Percentiles rank a stretch among this genome's conserved stretches.
Evolutionary conservation across 2,797 vertebrate genomes (phyloP).

Genomic region (Chanos chanos): DNA sequence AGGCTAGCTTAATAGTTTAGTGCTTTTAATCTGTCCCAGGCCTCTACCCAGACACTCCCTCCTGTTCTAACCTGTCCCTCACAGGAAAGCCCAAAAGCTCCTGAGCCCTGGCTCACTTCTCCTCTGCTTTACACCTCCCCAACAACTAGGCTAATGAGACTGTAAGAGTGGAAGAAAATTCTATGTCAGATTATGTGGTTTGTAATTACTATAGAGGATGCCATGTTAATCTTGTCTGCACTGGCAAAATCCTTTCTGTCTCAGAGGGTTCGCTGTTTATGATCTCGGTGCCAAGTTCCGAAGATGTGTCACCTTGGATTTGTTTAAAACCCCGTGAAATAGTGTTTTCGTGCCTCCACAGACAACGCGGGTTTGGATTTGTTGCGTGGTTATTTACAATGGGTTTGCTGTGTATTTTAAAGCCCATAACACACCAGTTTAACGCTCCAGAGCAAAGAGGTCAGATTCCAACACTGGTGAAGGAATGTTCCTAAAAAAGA

Average conservation of each 20-base stretch:
- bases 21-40: background rate
- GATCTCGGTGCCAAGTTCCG: constrained; percentile 7
- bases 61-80: background rate
- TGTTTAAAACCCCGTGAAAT: background rate
- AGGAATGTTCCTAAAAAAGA: too few relatives aligned
- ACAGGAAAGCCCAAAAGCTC: background rate
- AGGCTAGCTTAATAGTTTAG: too few relatives aligned
- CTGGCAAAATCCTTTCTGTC: constrained; percentile 31
- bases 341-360: too few relatives aligned
- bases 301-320: background rate
- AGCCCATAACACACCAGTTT: too few relatives aligned
- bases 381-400: too few relatives aligned
- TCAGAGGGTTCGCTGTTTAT: constrained; percentile 16
- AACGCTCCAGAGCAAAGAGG: too few relatives aligned
- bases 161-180: background rate
- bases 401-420: too few relatives aligned
- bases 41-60: background rate
- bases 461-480: too few relatives aligned
- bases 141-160: constrained; percentile 22
- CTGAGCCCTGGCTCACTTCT: background rate
- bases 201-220: constrained; percentile 33
- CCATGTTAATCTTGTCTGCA: constrained; percentile 28
- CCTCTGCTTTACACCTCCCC: background rate
- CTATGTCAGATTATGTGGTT: constrained; percentile 5
- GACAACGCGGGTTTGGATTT: too few relatives aligned